phyloP scores from a whole-genome alignment of 53 echinoderm and acorn worm genomes.

The Apostichopus leukothele region DNA sequence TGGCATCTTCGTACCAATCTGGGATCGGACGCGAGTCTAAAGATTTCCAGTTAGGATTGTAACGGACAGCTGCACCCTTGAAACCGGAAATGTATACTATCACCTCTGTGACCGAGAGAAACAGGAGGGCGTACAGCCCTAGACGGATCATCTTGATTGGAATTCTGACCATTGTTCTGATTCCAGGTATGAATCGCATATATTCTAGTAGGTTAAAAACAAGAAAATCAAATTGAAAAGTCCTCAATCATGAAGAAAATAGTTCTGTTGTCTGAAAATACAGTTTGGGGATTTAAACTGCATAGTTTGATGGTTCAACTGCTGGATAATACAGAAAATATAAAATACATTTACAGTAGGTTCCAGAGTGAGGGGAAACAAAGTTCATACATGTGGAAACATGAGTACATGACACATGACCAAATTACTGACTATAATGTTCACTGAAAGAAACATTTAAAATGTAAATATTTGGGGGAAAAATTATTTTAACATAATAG shows the following conservation, averaged over 20 bases:
- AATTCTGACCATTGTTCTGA: conserved; percentile 25
- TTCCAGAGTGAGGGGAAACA: too few species aligned
- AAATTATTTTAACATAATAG: too few species aligned
- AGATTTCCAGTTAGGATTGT: conserved; percentile 52
- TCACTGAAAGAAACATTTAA: too few species aligned
- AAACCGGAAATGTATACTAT: conserved; percentile 13
- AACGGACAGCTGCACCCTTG: not conserved
- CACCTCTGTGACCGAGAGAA: not conserved
- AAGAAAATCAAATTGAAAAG: conserved; percentile 1
- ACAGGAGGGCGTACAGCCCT: not conserved
- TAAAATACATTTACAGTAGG: too few species aligned
- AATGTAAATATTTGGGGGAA: too few species aligned
- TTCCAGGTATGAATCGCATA: not conserved
- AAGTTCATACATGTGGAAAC: too few species aligned
- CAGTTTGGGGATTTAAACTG: too few species aligned
- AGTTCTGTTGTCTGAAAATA: too few species aligned
- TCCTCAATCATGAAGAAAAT: not conserved
- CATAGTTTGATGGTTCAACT: too few species aligned
- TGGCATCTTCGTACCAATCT: conserved; percentile 51
- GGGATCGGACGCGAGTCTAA: conserved; percentile 39
- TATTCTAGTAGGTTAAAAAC: conserved; percentile 21
- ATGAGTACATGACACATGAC: too few species aligned
- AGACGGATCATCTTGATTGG: conserved; percentile 9
- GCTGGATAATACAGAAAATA: too few species aligned
- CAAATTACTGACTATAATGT: too few species aligned